phyloP scores from a whole-genome alignment of 2,888 invertebrate genomes.

The Parnassius apollo region DNA sequence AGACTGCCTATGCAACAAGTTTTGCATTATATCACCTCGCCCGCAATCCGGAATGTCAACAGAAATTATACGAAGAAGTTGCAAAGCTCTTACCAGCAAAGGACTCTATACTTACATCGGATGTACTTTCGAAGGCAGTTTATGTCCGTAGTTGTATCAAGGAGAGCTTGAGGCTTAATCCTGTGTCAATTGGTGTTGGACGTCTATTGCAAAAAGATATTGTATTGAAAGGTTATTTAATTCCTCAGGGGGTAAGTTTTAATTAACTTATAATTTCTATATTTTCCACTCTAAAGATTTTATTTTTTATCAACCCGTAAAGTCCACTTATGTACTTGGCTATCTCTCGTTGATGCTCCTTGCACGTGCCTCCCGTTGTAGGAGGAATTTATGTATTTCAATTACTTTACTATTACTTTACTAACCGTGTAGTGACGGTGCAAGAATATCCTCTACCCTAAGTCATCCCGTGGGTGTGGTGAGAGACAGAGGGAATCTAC shows the following conservation, averaged over 20 bases:
- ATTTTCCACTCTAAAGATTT: neutral
- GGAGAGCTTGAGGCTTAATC: conserved; percentile 90
- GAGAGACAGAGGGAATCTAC: no score
- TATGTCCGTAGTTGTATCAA: conserved; percentile 91
- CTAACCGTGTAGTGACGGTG: no score
- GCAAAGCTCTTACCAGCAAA: conserved; percentile 74
- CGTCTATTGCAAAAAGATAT: conserved; percentile 86
- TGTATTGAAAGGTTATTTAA: conserved; percentile 85
- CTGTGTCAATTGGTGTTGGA: conserved; percentile 91
- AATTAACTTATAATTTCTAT: neutral
- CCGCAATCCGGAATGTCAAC: conserved; percentile 84
- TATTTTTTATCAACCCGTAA: no score
- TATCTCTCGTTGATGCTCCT: no score
- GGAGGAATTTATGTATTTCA: no score
- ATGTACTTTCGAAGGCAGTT: conserved; percentile 80
- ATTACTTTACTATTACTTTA: no score
- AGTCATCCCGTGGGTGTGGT: no score
- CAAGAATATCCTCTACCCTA: no score
- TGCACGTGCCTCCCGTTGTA: no score
- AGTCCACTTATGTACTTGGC: no score
- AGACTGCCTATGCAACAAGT: conserved; percentile 89
- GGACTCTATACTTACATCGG: conserved; percentile 77
- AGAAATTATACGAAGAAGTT: conserved; percentile 84
- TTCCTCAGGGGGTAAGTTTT: conserved; percentile 86
- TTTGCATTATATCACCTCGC: conserved; percentile 91